Percentiles rank a stretch among this genome's conserved stretches.
Evolutionary conservation across 2,113 vertebrate genomes (phyloP).

Genomic region (Odontophorus gujanensis): DNA sequence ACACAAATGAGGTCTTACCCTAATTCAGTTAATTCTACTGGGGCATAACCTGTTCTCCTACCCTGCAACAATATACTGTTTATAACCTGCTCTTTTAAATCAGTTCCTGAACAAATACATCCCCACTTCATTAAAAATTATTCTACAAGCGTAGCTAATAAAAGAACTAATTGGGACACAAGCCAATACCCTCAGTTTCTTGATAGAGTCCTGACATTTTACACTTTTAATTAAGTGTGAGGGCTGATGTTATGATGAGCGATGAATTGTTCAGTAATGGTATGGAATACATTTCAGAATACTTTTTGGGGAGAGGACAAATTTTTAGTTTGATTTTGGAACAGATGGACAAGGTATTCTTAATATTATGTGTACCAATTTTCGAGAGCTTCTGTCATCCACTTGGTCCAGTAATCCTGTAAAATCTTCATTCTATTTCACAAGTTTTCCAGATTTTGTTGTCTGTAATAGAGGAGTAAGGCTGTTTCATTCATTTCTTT

Average conservation of each 20-base stretch:
- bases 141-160: constrained; percentile 27
- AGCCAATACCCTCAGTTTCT: neutral
- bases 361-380: neutral
- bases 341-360: neutral
- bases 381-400: constrained; percentile 9
- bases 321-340: constrained; percentile 8
- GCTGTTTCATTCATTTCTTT: neutral
- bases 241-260: neutral
- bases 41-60: constrained; percentile 42
- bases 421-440: constrained; percentile 1
- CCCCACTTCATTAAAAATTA: constrained; percentile 35
- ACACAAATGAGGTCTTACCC: neutral
- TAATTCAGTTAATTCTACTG: neutral
- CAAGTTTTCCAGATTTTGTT: neutral
- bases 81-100: constrained; percentile 31
- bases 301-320: neutral
- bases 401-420: neutral
- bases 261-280: neutral
- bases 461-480: neutral
- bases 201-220: constrained; percentile 40
- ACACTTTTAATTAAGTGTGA: constrained; percentile 12
- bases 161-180: constrained; percentile 62
- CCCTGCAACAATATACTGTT: neutral
- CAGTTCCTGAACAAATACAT: constrained; percentile 20
- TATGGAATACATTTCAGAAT: neutral